Evolutionary conservation across 2,797 vertebrate genomes (phyloP), one percentile per base, ranked within the genome.

Genomic region (Lepus townsendii): DNA sequence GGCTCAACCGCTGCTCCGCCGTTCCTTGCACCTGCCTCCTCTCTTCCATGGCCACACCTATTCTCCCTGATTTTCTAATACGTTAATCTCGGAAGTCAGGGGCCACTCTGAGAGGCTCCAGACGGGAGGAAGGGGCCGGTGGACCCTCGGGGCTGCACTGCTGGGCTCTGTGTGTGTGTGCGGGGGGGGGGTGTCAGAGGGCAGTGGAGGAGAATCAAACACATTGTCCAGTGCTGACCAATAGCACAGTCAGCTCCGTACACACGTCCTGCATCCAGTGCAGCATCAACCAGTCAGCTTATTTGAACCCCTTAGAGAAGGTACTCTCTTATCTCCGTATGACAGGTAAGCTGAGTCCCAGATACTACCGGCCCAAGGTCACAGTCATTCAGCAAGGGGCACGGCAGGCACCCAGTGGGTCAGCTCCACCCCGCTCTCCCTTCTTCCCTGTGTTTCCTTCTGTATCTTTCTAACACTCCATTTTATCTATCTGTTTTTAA

Each of bases 11-110:
- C 2, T 20, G 7, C 71, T 62, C 5, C 16, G 86, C 54, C 38
- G 0, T 2, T 1, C 6, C 0, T 9, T 2, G 7, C 27, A 19
- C 3, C 35, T 7, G 17, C 30, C 57, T 66, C 17, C 69, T 50
- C 32, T 57, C 22, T 13, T 27, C 4, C 0, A 2, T 0, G 0
- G 2, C 52, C 13, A 11, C 0, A 2, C 16, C 66, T n/a, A 2
- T 52, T 6, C 86, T 77, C 20, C 1, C 1, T 2, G 19, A 24
- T 62, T 54, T 24, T 14, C 24, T 66, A 65, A n/a, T 1, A 42
- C 2, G 22, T 7, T 38, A 10, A 22, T 20, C 50, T 68, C 60
- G 73, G 77, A 85, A 75, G 66, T 32, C 30, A 11, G 72, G 42
- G 14, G 62, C 7, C 42, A 38, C 9, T 32, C 8, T 60, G 77